Percentiles rank a stretch among this genome's conserved stretches.
Evolutionary conservation across 2,888 invertebrate genomes (phyloP).

Genomic region (Dioctria linearis): DNA sequence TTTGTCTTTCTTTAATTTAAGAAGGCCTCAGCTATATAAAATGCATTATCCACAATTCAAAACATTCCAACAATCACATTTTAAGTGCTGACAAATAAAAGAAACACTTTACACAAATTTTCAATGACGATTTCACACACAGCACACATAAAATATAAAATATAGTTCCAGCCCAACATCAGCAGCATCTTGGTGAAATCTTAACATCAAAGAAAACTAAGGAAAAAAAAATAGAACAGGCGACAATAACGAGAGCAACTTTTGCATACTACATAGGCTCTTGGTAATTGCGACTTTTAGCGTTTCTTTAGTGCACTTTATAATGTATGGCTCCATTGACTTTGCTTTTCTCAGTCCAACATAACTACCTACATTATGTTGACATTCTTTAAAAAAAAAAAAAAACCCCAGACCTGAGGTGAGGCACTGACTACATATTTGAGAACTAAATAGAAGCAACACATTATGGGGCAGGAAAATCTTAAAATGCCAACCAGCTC

Average conservation of each 20-base stretch:
- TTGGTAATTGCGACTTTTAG: neutral
- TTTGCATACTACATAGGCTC: neutral
- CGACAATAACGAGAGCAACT: neutral
- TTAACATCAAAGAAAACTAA: neutral
- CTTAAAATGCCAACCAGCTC: too few species aligned
- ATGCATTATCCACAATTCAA: too few species aligned
- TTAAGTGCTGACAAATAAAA: too few species aligned
- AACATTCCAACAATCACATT: too few species aligned
- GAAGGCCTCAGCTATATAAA: too few species aligned
- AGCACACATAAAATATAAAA: neutral
- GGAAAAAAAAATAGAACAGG: neutral
- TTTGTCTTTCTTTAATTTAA: too few species aligned
- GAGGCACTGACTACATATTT: too few species aligned
- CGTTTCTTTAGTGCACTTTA: conserved; percentile 24
- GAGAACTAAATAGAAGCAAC: too few species aligned
- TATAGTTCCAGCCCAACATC: too few species aligned
- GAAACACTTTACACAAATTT: neutral
- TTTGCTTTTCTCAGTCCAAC: too few species aligned
- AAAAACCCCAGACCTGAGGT: neutral
- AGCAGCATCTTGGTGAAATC: neutral
- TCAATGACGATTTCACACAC: neutral
- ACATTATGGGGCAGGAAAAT: too few species aligned
- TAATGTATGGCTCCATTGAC: conserved; percentile 8
- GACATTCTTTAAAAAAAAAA: conserved; percentile 5
- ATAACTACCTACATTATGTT: conserved; percentile 5